Percentiles rank a stretch among this genome's conserved stretches.
Conservation (phyloP, 2,888 invertebrate genomes). For the Venusia cambrica region DNA sequence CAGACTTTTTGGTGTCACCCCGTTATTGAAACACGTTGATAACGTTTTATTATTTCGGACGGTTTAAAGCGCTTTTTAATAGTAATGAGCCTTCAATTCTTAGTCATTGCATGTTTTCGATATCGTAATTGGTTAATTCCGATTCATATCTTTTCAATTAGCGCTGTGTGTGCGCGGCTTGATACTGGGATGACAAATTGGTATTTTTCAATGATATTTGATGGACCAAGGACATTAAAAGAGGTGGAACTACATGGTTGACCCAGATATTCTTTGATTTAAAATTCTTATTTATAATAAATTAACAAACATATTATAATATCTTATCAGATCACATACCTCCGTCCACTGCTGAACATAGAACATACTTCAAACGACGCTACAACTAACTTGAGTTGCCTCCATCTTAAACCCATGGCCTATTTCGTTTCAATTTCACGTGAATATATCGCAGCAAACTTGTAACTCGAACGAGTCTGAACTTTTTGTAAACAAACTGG, state of each 20-base stretch:
- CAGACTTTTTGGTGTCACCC: conserved; percentile 40
- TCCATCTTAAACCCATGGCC: too few relatives aligned
- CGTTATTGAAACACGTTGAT: conserved; percentile 37
- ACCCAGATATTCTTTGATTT: too few relatives aligned
- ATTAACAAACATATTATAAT: too few relatives aligned
- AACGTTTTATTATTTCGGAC: conserved; percentile 35
- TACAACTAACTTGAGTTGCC: too few relatives aligned
- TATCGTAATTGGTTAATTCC: conserved; percentile 58
- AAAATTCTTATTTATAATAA: too few relatives aligned
- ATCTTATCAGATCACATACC: too few relatives aligned
- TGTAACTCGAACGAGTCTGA: background rate
- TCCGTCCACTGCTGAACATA: too few relatives aligned
- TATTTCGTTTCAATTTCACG: too few relatives aligned
- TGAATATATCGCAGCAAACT: conserved; percentile 1
- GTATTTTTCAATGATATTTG: conserved; percentile 31
- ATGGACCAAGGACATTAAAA: too few relatives aligned
- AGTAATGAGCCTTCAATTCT: conserved; percentile 53
- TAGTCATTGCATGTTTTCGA: conserved; percentile 50
- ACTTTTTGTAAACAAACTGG: conserved; percentile 25
- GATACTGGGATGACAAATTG: conserved; percentile 45
- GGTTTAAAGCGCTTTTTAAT: conserved; percentile 44
- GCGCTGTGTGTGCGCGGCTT: conserved; percentile 36
- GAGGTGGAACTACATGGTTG: too few relatives aligned
- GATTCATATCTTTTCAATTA: conserved; percentile 61
- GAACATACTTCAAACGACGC: too few relatives aligned